phyloP scores from a whole-genome alignment of 2,113 vertebrate genomes.

The Daubentonia madagascariensis region DNA sequence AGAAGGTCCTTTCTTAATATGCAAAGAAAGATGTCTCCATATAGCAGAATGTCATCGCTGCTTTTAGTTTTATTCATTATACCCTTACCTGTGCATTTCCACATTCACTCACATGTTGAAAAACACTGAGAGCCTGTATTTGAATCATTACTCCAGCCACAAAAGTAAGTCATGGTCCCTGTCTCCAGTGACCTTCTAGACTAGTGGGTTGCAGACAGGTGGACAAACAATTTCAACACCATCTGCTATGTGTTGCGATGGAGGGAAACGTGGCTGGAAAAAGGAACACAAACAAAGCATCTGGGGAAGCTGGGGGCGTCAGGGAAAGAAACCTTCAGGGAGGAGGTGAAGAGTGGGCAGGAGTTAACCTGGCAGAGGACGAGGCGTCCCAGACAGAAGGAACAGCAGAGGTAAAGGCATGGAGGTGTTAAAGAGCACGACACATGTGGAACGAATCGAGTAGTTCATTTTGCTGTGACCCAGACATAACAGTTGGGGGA shows the following conservation, averaged over 20 bases:
- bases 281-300: rapidly evolving
- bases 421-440: rapidly evolving
- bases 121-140: neutral
- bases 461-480: neutral
- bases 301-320: neutral
- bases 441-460: neutral
- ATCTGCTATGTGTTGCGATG: neutral
- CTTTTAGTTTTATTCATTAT: neutral
- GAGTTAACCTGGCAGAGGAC: too few relatives aligned
- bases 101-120: neutral
- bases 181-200: neutral
- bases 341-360: neutral
- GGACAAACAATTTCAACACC: neutral
- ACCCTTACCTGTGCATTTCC: neutral
- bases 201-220: neutral
- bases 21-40: neutral
- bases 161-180: neutral
- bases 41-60: neutral
- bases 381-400: neutral
- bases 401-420: neutral
- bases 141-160: neutral
- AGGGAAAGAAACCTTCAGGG: too few relatives aligned
- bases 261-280: neutral
- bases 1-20: neutral
- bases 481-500: rapidly evolving